phyloP scores from a whole-genome alignment of 2,113 vertebrate genomes.

The Erythrocercus mccallii region DNA sequence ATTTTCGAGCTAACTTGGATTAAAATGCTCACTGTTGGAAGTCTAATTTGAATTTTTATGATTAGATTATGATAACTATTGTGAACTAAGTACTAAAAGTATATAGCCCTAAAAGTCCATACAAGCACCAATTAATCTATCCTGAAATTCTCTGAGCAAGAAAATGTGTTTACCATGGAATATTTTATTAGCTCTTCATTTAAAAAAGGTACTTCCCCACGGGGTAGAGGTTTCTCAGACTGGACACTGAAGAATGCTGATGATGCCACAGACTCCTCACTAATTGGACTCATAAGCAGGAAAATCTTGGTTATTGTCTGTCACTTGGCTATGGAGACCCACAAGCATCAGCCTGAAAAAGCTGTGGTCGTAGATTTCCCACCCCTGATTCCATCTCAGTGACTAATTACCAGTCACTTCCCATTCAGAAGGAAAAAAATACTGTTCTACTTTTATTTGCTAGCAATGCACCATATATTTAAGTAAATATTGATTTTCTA shows the following conservation, averaged over 20 bases:
- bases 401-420: conserved; percentile 36
- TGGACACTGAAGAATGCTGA: conserved; percentile 18
- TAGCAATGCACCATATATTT: conserved; percentile 39
- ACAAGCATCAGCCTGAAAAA: background rate
- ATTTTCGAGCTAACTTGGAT: background rate
- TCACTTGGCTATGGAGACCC: background rate
- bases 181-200: conserved; percentile 30
- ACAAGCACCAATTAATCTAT: conserved; percentile 36
- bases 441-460: conserved; percentile 28
- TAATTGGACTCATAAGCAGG: background rate
- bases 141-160: background rate
- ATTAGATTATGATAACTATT: conserved; percentile 45
- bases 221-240: background rate
- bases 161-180: conserved; percentile 38
- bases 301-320: background rate
- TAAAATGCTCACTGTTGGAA: conserved; percentile 25
- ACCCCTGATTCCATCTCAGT: background rate
- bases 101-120: conserved; percentile 14
- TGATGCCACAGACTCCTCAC: background rate
- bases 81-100: conserved; percentile 28
- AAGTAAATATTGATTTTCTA: conserved; percentile 61
- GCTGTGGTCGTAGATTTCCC: background rate
- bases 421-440: background rate
- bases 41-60: conserved; percentile 59
- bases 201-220: background rate